These are phyloP conservation scores for Alaudala cheleensis DNA, from an alignment of 2,113 vertebrate genomes.

Conservation along the genomic window DNA sequence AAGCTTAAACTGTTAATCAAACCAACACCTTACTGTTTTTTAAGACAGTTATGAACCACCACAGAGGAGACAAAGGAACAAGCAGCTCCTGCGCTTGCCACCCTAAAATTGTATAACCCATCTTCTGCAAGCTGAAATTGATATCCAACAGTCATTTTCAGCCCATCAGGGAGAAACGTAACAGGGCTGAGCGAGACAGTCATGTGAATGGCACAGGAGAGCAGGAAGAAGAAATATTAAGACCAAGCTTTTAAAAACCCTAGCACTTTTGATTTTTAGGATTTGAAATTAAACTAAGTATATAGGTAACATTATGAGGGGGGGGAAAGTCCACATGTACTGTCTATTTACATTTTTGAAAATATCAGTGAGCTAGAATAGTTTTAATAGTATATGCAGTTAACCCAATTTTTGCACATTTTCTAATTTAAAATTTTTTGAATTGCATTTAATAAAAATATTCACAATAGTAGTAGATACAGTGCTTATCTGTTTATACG, in stretches of 20 bases:
- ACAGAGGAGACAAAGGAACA: not conserved
- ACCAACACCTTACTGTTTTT: not conserved
- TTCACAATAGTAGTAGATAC: not conserved
- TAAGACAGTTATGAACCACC: not conserved
- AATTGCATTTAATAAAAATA: not conserved
- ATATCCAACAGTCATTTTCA: conserved; percentile 39
- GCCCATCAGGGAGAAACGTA: not conserved
- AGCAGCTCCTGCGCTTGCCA: not conserved
- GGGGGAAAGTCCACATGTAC: not conserved
- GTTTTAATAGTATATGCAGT: not conserved
- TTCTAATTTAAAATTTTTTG: not conserved
- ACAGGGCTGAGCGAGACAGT: not conserved
- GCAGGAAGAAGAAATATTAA: not conserved
- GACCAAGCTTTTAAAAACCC: not conserved
- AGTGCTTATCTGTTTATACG: not conserved
- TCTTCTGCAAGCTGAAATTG: conserved; percentile 14
- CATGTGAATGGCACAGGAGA: not conserved
- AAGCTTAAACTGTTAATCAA: conserved; percentile 20
- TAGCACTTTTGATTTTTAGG: not conserved
- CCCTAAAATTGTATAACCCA: not conserved
- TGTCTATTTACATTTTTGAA: not conserved
- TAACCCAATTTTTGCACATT: not conserved
- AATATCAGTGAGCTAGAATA: not conserved
- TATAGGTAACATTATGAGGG: rapidly evolving
- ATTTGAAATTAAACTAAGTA: not conserved